Base-by-base conservation (phyloP, 2,113 vertebrate species). In the Tenebrosternarchus preto region DNA sequence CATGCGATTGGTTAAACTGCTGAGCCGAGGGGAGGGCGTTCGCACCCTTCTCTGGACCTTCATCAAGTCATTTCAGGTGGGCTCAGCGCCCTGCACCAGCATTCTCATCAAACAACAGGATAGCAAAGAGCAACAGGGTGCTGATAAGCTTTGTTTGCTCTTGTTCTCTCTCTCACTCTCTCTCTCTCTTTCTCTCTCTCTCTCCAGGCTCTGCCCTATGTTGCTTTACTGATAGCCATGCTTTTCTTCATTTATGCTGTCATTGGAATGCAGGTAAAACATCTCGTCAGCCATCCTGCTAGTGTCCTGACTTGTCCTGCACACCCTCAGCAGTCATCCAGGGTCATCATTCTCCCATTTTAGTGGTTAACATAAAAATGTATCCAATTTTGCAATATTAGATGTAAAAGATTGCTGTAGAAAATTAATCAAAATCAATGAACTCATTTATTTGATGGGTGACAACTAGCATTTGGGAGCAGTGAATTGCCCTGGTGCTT, bases 201-300 rank as follows among this genome's bases (percentile, higher is more conserved):
- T n/a, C 39, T 11, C 9, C 85, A 99, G 98, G 98, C 97, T 56
- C 93, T 99, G 69, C 98, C 98, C 0, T 99, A 99, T 0, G 98
- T 99, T 12, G 98, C 98, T 24, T 95, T 99, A 61, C 93, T 99
- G 82, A 99, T 99, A 56, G 98, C 97, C 68, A 99, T 99, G 98
- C 85, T 99, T 68, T 99, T 99, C 92, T 99, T 99, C 92, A 99
- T 99, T 92, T 99, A 99, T 4, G 98, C 97, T 2, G 98, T 99
- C 43, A 99, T 99, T 7, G 98, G 98, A 83, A 99, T 99, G 98
- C 98, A 99, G 97, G 98, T 99, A 89, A 87, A 61, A 17, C 24
- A 68, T 43, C 67, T 15, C 8, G 6, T 1, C 43, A 9, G 43
- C 4, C 43, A 1, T 12, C 43, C 43, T 50, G 43, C 8, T 12